Evolutionary conservation across 53 echinoderm and acorn worm species (phyloP).

Genomic region (Actinopyga echinites): DNA sequence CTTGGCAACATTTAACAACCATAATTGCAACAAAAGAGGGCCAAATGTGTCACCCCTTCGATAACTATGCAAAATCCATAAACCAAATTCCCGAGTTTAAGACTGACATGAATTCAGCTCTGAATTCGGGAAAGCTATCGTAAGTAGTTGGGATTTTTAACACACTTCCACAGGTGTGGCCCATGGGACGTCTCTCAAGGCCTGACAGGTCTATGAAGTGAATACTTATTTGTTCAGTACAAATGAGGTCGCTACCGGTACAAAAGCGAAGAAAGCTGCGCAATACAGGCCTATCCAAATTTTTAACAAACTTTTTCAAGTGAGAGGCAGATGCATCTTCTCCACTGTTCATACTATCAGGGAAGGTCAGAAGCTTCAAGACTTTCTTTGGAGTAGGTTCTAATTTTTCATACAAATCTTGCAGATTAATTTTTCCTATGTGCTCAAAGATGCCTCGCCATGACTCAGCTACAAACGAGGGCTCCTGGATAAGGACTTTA

Average conservation of each 20-base stretch:
- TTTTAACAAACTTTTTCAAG: slow-evolving; percentile 12
- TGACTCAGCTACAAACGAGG: slow-evolving; percentile 13
- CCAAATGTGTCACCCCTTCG: no score
- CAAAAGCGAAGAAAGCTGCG: slow-evolving; percentile 3
- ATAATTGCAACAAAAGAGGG: no score
- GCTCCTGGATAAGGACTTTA: slow-evolving; percentile 8
- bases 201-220: slow-evolving; percentile 12
- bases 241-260: background rate
- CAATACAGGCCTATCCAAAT: background rate
- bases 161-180: background rate
- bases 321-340: slow-evolving; percentile 7
- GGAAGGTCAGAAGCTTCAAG: background rate
- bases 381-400: slow-evolving; percentile 26
- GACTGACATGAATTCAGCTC: slow-evolving; percentile 8
- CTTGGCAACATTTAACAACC: no score
- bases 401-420: background rate
- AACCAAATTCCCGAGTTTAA: slow-evolving; percentile 18
- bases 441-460: background rate
- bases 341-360: background rate
- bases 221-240: background rate
- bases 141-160: background rate
- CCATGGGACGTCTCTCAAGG: background rate
- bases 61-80: background rate
- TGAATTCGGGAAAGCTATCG: slow-evolving; percentile 1
- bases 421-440: background rate